Percentiles rank a stretch among this genome's conserved stretches.
Evolutionary conservation across 2,113 vertebrate genomes (phyloP).

Genomic region (Pungitius pungitius): DNA sequence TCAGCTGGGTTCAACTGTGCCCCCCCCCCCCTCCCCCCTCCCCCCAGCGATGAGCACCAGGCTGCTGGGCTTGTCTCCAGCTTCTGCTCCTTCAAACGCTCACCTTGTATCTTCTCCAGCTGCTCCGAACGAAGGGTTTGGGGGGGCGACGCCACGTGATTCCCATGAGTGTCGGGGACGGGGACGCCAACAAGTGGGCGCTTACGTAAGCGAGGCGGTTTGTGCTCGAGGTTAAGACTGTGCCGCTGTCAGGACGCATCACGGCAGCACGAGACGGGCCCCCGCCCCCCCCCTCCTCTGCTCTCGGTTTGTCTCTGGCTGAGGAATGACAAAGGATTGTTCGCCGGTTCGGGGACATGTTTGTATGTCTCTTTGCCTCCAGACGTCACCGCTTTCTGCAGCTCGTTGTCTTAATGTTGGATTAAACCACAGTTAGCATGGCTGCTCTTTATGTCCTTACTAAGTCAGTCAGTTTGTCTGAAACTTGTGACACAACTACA

Average conservation of each 20-base stretch:
- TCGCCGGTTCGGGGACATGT: constrained; percentile 21
- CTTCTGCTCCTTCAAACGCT: constrained; percentile 17
- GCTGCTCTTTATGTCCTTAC: background rate
- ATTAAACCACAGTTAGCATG: background rate
- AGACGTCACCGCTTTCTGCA: constrained; percentile 27
- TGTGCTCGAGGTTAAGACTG: constrained; percentile 61
- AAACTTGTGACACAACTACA: no score
- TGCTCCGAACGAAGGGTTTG: constrained; percentile 28
- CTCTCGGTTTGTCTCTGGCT: constrained; percentile 14
- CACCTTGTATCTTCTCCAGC: background rate
- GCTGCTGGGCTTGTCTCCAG: background rate
- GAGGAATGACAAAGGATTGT: constrained; percentile 22
- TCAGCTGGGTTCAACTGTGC: constrained; percentile 14
- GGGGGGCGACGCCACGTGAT: constrained; percentile 39
- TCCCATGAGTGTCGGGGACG: constrained; percentile 56
- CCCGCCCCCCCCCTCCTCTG: constrained; percentile 3
- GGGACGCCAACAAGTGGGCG: constrained; percentile 40
- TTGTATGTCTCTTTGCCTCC: constrained; percentile 16
- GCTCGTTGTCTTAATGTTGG: background rate
- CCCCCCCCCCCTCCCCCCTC: background rate
- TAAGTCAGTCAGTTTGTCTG: no score
- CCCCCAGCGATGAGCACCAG: background rate
- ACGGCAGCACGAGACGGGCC: constrained; percentile 29
- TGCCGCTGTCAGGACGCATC: constrained; percentile 65
- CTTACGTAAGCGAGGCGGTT: constrained; percentile 69